A percentile compares a stretch with the other conserved stretches of the same genome.
Conservation (phyloP, 2,113 vertebrate species). For the Aplodontia rufa region DNA sequence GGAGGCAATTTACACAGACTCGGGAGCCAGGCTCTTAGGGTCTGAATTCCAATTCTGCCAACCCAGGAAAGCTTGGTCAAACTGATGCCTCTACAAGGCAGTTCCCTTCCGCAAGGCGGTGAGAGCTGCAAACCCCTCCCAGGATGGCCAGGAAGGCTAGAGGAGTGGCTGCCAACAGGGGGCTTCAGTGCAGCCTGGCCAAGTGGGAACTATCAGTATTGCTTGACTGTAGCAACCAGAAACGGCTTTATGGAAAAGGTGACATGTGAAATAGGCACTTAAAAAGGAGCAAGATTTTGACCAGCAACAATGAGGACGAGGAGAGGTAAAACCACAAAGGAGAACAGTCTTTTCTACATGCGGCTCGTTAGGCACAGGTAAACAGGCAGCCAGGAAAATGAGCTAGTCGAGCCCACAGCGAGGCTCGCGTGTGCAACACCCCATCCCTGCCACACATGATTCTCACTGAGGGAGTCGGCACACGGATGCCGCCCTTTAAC, state of each 20-base stretch:
- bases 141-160: neutral
- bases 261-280: neutral
- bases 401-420: rapidly evolving
- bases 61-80: neutral
- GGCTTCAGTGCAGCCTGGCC: rapidly evolving
- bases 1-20: neutral
- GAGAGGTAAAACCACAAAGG: neutral
- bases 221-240: neutral
- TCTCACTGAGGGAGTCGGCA: neutral
- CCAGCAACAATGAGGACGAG: neutral
- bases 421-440: neutral
- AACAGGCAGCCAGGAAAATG: neutral
- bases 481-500: neutral
- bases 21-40: neutral
- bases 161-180: rapidly evolving
- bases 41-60: neutral
- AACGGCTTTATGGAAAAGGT: neutral
- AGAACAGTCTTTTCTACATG: neutral
- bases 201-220: rapidly evolving
- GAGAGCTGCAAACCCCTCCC: neutral
- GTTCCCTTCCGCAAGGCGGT: neutral
- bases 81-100: neutral
- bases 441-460: rapidly evolving
- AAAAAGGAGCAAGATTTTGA: neutral
- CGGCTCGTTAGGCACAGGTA: neutral